Evolutionary conservation across 2,797 vertebrate genomes (phyloP), one percentile per base, ranked within the genome.

Genomic region (Megalops cyprinoides): DNA sequence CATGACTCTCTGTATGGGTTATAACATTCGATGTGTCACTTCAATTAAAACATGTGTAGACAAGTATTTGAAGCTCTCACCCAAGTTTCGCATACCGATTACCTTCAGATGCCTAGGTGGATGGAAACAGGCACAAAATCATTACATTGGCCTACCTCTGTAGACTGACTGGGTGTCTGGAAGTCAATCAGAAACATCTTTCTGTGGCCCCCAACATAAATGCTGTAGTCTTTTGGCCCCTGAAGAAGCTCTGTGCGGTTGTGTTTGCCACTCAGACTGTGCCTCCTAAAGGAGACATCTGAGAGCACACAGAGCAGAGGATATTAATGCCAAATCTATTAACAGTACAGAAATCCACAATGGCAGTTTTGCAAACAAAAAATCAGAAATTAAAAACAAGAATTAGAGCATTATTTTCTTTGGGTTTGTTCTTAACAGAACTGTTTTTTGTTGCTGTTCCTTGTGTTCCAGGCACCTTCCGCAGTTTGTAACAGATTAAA

Each of bases 201-300:
- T 8, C 23, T 85, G 6, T 69, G 71, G 81, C 85, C 87, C 37
- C 73, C 83, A 56, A 39, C 65, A 31, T 74, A 84, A 42, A 90
- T 71, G 0, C 9, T 58, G 31, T 74, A 76, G 0, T 23, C 1
- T 10, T 80, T 4, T 8, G 0, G 10, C 1, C 37, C 25, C 1
- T 76, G 80, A 15, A 91, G 1, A 15, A 91, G 80, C 76, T 0
- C 18, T 0, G 86, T 65, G 0, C 84, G 84, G 20, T 10, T 6
- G 0, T 75, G 1, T 0, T 58, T 0, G 25, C 0, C 83, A 34
- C 0, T 0, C 6, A 25, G 62, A 4, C 2, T 0, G 0, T 75
- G 1, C 18, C 31, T 81, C 79, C 46, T 78, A 10, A 84, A 51
- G 25, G 31, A 0, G 0, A 73, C 2, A 5, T 89, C 90, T 92